Base-by-base conservation (phyloP, 2,797 vertebrate genomes). In the Mus spretus region DNA sequence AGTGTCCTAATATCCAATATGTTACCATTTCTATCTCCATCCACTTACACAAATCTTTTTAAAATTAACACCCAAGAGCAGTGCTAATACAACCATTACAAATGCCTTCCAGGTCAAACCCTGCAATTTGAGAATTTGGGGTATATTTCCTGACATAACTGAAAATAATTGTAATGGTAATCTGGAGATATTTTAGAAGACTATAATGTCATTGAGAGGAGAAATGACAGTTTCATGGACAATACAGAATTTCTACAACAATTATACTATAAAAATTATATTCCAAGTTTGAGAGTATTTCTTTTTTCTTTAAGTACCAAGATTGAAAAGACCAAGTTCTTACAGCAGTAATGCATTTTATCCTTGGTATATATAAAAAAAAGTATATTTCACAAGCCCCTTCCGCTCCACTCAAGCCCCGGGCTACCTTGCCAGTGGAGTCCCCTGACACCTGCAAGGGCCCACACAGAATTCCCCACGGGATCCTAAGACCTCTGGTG, bases 171-270 rank as follows among this genome's bases (percentile, higher is more conserved):
- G 0, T 22, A 28, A 24, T 0, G 72, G 63, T 90, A 85, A 70
- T 65, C 20, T 47, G 6, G 53, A 44, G 55, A 7, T 28, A 19
- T 20, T 20, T 12, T 91, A 19, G 0, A 17, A n/a, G 34, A 4
- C 1, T 24, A 0, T 9, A 47, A 24, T 1, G 0, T 47, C 13
- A 53, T 10, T 61, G 19, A 53, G 1, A 3, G 24, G 22, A 95
- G 12, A 6, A 59, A 75, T 7, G 6, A 74, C 44, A 26, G 0
- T 47, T 67, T 92, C 78, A 80, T 11, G 15, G 26, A 47, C 5
- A 77, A 63, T 12, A 63, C 0, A 28, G 1, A 65, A 79, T 80
- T 82, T 37, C 65, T 65, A 65, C 55, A 83, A 77, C 11, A 89
- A 91, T 6, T 63, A 82, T 12, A 63, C 12, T 63, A 3, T 34